Evolutionary conservation across 2,888 invertebrate species (phyloP).

Genomic region (Pristionchus mayeri): DNA sequence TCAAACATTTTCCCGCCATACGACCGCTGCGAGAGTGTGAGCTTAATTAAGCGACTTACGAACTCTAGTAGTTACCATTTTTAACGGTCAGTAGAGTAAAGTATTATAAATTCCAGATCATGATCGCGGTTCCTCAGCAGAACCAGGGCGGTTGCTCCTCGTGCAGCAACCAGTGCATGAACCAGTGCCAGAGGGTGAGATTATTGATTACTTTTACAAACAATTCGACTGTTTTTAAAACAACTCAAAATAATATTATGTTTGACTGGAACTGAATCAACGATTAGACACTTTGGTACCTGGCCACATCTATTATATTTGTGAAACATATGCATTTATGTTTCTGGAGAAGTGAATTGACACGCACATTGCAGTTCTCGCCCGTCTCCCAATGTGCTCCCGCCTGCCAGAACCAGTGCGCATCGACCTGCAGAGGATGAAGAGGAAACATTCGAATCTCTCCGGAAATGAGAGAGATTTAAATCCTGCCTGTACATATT

Average conservation of each 20-base stretch:
- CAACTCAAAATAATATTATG: too few relatives aligned
- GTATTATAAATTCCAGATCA: not conserved
- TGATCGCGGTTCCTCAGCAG: not conserved
- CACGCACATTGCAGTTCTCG: constrained; percentile 17
- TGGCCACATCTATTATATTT: too few relatives aligned
- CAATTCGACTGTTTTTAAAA: too few relatives aligned
- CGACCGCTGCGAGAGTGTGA: too few relatives aligned
- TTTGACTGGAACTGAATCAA: too few relatives aligned
- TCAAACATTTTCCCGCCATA: too few relatives aligned
- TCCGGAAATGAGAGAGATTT: not conserved
- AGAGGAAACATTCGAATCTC: not conserved
- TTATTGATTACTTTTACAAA: not conserved
- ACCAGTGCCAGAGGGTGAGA: constrained; percentile 21
- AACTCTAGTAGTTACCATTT: too few relatives aligned
- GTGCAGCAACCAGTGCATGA: constrained; percentile 32
- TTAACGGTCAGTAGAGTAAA: too few relatives aligned
- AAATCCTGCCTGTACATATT: not conserved
- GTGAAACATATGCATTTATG: too few relatives aligned
- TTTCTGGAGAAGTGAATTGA: too few relatives aligned
- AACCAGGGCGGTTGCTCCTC: not conserved
- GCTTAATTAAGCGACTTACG: too few relatives aligned
- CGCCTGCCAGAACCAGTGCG: constrained; percentile 33
- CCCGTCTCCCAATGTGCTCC: not conserved
- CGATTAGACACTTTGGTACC: too few relatives aligned
- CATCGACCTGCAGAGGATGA: not conserved